phyloP scores from a whole-genome alignment of 2,888 invertebrate genomes.

The Sarcophaga rosellei region DNA sequence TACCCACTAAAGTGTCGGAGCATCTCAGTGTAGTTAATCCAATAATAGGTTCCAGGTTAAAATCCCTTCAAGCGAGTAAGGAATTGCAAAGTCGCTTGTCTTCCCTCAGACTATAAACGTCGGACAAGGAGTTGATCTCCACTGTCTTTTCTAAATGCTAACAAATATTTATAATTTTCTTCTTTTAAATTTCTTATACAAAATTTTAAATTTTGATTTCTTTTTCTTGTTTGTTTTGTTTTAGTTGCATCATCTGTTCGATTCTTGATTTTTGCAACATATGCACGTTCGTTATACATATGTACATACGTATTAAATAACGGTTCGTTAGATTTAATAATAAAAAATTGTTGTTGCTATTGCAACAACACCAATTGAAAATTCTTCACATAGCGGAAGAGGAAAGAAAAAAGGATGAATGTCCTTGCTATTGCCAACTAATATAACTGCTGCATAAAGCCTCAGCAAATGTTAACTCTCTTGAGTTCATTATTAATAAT shows the following conservation, averaged over 20 bases:
- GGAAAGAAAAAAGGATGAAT: not conserved
- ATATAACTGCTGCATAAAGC: slow-evolving; percentile 49
- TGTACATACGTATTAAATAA: not conserved
- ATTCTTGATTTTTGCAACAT: slow-evolving; percentile 13
- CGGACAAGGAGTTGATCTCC: no score
- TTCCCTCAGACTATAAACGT: no score
- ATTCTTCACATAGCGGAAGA: not conserved
- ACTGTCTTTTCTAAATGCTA: no score
- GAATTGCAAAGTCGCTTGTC: no score
- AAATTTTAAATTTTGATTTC: not conserved
- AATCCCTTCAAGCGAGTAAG: no score
- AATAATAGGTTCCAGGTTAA: no score
- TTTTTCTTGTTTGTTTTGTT: no score
- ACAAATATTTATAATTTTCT: not conserved
- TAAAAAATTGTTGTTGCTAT: slow-evolving; percentile 28
- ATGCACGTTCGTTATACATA: not conserved
- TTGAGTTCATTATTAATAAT: slow-evolving; percentile 29
- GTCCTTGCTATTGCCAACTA: slow-evolving; percentile 32
- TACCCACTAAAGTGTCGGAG: no score
- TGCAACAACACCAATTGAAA: not conserved
- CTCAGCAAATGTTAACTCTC: slow-evolving; percentile 44
- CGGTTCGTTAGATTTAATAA: slow-evolving; percentile 62
- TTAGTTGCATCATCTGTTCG: not conserved
- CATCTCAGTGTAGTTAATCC: no score
- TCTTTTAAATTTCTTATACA: not conserved